These are phyloP conservation scores for Blastobasis adustella DNA, from an alignment of 2,888 invertebrate species.

Conservation along the genomic window DNA sequence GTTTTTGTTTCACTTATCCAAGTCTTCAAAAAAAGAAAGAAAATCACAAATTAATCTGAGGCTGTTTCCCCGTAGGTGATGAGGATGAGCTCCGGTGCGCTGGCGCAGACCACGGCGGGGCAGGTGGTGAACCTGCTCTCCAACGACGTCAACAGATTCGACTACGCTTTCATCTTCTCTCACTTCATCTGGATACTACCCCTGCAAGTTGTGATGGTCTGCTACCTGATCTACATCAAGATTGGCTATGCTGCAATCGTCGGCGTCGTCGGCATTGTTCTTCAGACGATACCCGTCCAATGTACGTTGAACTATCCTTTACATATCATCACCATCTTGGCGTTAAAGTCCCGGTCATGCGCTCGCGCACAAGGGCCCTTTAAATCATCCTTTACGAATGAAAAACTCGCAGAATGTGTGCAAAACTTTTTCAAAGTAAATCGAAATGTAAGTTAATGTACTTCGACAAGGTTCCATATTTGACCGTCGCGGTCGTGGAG, in stretches of 20 bases:
- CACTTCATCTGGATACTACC: constrained; percentile 94
- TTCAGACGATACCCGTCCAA: constrained; percentile 89
- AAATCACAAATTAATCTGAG: too few species aligned
- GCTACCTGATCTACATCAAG: constrained; percentile 84
- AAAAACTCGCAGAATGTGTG: too few species aligned
- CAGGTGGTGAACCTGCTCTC: constrained; percentile 95
- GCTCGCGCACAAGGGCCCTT: too few species aligned
- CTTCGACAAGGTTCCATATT: too few species aligned
- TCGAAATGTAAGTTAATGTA: too few species aligned
- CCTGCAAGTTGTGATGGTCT: constrained; percentile 77
- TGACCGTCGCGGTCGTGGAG: too few species aligned
- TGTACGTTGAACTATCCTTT: constrained; percentile 60
- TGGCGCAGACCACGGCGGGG: constrained; percentile 91
- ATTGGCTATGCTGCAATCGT: constrained; percentile 84
- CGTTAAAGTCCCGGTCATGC: too few species aligned
- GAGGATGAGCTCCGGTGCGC: constrained; percentile 84
- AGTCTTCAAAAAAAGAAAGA: too few species aligned
- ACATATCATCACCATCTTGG: too few species aligned
- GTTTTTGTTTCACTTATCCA: too few species aligned
- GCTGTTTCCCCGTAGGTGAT: constrained; percentile 49
- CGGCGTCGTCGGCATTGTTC: constrained; percentile 84
- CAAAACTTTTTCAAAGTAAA: too few species aligned
- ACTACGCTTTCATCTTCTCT: constrained; percentile 86
- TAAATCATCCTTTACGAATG: too few species aligned
- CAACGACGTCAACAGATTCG: constrained; percentile 95